Conservation (phyloP, 1,140 invertebrate genomes). For the Heliconius hewitsoni region DNA sequence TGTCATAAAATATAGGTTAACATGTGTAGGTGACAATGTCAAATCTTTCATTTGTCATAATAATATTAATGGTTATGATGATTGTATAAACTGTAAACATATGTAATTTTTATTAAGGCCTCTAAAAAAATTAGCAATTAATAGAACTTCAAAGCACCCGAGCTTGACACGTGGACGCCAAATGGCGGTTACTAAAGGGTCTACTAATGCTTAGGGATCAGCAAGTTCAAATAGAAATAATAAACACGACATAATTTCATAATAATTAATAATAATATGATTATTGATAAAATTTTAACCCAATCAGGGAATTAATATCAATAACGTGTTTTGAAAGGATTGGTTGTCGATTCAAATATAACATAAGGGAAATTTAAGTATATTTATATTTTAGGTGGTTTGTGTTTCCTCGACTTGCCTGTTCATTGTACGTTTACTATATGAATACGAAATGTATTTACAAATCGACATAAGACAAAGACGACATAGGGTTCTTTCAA, state of each 20-base stretch:
- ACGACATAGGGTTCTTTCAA: too few species aligned
- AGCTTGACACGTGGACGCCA: slow-evolving; percentile 70
- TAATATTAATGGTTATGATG: background rate
- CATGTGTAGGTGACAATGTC: background rate
- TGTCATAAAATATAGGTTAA: slow-evolving; percentile 19
- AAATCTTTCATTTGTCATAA: background rate
- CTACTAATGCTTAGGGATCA: slow-evolving; percentile 52
- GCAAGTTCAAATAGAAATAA: slow-evolving; percentile 1
- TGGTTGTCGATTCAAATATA: too few species aligned
- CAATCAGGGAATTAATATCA: too few species aligned
- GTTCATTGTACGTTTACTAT: too few species aligned
- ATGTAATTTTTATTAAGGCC: slow-evolving; percentile 8
- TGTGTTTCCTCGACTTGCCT: too few species aligned
- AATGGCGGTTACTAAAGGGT: slow-evolving; percentile 58
- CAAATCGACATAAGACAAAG: too few species aligned
- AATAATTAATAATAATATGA: too few species aligned
- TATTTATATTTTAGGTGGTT: too few species aligned
- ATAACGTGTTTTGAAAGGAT: too few species aligned
- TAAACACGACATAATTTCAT: background rate
- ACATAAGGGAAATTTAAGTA: too few species aligned
- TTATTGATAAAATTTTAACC: too few species aligned
- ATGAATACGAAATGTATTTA: too few species aligned
- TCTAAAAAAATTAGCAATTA: slow-evolving; percentile 62
- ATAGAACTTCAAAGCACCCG: slow-evolving; percentile 56
- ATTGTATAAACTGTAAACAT: slow-evolving; percentile 11